Evolutionary conservation across 2,797 vertebrate species (phyloP), one percentile per base, ranked within the genome.

Genomic region (Pterois miles): DNA sequence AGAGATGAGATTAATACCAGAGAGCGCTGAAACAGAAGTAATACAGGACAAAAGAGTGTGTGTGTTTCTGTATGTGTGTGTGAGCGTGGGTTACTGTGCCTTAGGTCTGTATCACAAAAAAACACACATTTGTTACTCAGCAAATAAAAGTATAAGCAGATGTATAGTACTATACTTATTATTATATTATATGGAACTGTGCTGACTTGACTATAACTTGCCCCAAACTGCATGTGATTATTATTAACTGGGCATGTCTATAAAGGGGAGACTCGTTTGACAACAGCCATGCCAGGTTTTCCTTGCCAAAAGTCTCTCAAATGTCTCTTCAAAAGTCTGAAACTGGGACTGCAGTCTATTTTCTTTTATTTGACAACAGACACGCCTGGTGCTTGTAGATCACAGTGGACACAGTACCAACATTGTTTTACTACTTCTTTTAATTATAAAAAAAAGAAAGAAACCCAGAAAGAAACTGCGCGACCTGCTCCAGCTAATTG

Each of bases 71-170:
- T 7, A 33, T 33, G 31, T 63, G 48, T 64, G 58, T 31, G 27
- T 18, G 34, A 73, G 23, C 14, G 65, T 60, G 53, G 53, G 53
- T 36, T 50, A 46, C 7, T 11, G 22, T 22, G 23, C 29, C 23
- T 34, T 46, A 4, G 72, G 40, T 56, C 60, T 34, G 48, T 1
- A 43, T 60, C 57, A 74, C 23, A 76, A 18, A 54, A 50, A 34
- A 27, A n/a, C 40, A 38, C 22, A 12, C 25, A 46, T 76, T 40
- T 81, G 65, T 63, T 33, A 50, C 33, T 62, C 46, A 38, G 46
- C 59, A 76, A 73, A 70, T 67, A 66, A 58, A 70, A 78, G 54
- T 46, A 46, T 20, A 74, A 62, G 29, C 46, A 34, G 48, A 34
- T 75, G 76, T 59, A 58, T n/a, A 36, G 9, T 20, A n/a, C n/a